Percentiles rank a stretch among this genome's conserved stretches.
These are phyloP conservation scores for Hetaerina americana DNA, from an alignment of 1,140 invertebrate genomes.

Conservation along the genomic window DNA sequence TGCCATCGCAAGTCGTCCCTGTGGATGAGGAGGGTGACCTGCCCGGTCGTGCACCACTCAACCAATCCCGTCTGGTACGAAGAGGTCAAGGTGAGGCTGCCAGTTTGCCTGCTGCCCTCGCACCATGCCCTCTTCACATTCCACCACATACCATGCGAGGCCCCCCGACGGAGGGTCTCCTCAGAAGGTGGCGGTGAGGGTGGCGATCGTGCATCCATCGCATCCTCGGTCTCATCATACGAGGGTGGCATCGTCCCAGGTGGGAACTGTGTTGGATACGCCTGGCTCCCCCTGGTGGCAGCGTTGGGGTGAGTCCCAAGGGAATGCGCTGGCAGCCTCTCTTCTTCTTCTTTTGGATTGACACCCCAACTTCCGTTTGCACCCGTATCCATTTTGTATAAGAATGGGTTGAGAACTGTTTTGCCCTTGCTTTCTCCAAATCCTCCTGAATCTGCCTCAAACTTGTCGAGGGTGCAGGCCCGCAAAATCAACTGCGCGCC, in stretches of 20 bases:
- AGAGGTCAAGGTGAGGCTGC: conserved; percentile 77
- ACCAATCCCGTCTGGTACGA: conserved; percentile 70
- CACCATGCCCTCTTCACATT: conserved; percentile 84
- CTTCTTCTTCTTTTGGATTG: no score
- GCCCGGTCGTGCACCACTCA: conserved; percentile 66
- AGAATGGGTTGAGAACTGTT: no score
- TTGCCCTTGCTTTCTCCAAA: no score
- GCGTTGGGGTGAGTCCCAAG: no score
- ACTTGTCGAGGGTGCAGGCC: no score
- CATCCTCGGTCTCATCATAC: not conserved
- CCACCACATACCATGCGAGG: conserved; percentile 76
- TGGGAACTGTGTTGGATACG: conserved; percentile 79
- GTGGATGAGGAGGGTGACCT: conserved; percentile 46
- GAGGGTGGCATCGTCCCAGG: conserved; percentile 26
- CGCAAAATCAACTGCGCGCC: no score
- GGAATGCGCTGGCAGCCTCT: no score
- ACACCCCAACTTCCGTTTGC: no score
- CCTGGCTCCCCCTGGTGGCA: conserved; percentile 73
- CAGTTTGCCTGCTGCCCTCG: conserved; percentile 55
- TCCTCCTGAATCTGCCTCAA: no score
- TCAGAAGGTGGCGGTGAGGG: not conserved
- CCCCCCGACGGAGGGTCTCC: conserved; percentile 47
- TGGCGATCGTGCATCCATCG: not conserved
- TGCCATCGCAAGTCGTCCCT: conserved; percentile 29
- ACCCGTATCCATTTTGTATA: no score